Evolutionary conservation across 2,888 invertebrate species (phyloP), one percentile per base, ranked within the genome.

Genomic region (Polia nebulosa): DNA sequence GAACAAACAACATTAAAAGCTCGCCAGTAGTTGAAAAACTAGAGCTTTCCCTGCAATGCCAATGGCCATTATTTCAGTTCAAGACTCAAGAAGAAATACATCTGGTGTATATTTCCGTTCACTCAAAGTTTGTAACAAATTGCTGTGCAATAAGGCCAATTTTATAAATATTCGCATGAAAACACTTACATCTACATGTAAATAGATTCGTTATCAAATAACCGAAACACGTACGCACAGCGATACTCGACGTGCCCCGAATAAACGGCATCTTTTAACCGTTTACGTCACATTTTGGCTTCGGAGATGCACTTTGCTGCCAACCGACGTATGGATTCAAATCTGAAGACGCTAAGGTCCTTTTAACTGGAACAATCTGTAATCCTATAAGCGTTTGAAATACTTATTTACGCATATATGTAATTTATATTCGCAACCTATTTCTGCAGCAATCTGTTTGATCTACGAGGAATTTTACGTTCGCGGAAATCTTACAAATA

Each of bases 241-340:
- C 82, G 83, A 90, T 88, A 90, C 85, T 86, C 79, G 72, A 88
- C 90, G 91, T 89, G 92, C 82, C 76, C 78, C 80, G 90, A 91
- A 90, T 91, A 88, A 83, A 83, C 76, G 83, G 75, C 81, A 79
- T 73, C 78, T 87, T 86, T 85, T 88, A 88, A 89, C 89, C 75
- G 89, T 90, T 90, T 89, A 89, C 92, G 89, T 91, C 89, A 91
- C 87, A 86, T 88, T 85, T 91, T 92, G 92, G 92, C 92, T 86
- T 83, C 76, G 69, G 56, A 86, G 84, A 89, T 90, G 89, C 90
- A 89, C 85, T 88, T 84, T 75, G 81, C 80, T 92, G 92, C 92
- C 92, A 93, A 92, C 74, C 85, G 69, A 75, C 81, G 80, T 78
- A 79, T 78, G 73, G 79, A 85, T 84, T 83, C 81, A 81, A 78